Evolutionary conservation across 23 tunicate genomes (phyloP).

Genomic region (Aplidium turbinatum): DNA sequence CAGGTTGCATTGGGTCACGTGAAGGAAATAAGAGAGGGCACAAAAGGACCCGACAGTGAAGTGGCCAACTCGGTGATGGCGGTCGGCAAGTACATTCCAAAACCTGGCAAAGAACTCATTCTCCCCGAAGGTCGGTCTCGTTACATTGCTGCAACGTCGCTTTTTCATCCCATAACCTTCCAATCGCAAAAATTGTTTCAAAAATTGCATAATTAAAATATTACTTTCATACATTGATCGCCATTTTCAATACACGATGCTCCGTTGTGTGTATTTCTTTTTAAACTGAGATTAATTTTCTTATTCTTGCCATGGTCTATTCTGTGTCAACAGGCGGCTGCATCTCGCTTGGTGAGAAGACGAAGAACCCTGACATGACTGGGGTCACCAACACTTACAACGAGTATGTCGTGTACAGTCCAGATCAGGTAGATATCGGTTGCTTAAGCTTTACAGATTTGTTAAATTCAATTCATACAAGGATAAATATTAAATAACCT

Average conservation of each 20-base stretch:
- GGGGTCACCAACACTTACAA: constrained; percentile 63
- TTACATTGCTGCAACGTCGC: too few relatives aligned
- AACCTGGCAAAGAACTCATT: constrained; percentile 71
- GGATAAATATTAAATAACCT: background rate
- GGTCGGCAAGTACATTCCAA: constrained; percentile 71
- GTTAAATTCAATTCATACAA: background rate
- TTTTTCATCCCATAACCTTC: too few relatives aligned
- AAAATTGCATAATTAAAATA: too few relatives aligned
- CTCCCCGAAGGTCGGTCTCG: constrained; percentile 88
- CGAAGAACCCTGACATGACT: constrained; percentile 60
- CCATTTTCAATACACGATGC: background rate
- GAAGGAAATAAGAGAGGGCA: constrained; percentile 65
- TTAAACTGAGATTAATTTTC: background rate
- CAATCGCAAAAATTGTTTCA: too few relatives aligned
- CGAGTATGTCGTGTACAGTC: constrained; percentile 88
- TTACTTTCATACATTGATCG: background rate
- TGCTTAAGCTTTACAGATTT: background rate
- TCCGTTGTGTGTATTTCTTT: background rate
- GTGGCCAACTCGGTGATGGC: constrained; percentile 85
- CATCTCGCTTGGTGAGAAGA: constrained; percentile 78
- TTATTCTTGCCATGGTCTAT: background rate
- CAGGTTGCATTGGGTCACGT: constrained; percentile 83
- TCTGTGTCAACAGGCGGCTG: constrained; percentile 57
- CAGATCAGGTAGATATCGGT: constrained; percentile 62
- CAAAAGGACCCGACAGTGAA: constrained; percentile 35